A percentile compares a stretch with the other conserved stretches of the same genome.
These are phyloP conservation scores for Lemur catta DNA, from an alignment of 2,797 vertebrate genomes.

Conservation along the genomic window DNA sequence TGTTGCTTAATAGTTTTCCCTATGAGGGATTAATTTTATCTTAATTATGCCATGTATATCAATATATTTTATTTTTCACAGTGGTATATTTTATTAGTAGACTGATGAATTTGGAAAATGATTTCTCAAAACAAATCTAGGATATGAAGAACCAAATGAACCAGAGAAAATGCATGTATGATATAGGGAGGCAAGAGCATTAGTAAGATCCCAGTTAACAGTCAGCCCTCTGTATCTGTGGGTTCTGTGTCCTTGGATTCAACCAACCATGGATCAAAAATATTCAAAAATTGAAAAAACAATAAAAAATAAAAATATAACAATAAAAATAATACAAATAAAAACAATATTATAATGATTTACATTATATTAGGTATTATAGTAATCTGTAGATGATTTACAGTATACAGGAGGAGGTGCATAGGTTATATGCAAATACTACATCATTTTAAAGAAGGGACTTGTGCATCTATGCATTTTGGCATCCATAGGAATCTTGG, in stretches of 20 bases:
- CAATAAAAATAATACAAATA: neutral
- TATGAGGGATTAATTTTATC: neutral
- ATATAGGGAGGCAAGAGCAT: neutral
- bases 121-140: neutral
- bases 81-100: neutral
- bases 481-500: neutral
- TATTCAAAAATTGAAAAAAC: neutral
- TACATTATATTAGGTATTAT: neutral
- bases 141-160: neutral
- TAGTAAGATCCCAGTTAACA: neutral
- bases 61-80: slow-evolving; percentile 16
- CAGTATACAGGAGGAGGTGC: neutral
- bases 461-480: neutral
- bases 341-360: neutral
- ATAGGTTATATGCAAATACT: neutral
- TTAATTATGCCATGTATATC: neutral
- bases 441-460: neutral
- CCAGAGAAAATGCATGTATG: neutral
- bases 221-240: neutral
- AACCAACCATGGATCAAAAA: neutral
- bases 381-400: neutral
- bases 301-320: neutral
- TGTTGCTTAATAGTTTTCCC: neutral
- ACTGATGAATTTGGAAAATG: neutral
- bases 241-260: neutral